Conservation (phyloP, 2,797 vertebrate species). For the Tenualosa ilisha region DNA sequence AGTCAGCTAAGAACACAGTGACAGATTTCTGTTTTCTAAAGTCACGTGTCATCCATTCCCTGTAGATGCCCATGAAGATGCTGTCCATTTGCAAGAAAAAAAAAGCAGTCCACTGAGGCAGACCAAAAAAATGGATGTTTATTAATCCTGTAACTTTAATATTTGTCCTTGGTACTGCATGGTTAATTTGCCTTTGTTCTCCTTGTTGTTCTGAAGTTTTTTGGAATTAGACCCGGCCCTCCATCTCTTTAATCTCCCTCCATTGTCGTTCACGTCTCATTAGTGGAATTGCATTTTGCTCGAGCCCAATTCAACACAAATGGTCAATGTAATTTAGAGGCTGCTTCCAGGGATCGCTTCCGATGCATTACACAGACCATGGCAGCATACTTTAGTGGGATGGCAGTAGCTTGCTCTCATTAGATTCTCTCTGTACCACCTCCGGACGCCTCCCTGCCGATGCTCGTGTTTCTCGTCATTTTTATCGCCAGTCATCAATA, state of each 20-base stretch:
- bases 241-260: neutral
- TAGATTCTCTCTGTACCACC: neutral
- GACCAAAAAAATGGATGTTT: neutral
- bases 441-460: neutral
- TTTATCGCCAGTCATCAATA: neutral
- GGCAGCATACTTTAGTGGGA: neutral
- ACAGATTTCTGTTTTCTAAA: neutral
- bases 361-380: neutral
- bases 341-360: neutral
- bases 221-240: neutral
- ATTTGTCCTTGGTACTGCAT: neutral
- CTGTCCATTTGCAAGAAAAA: neutral
- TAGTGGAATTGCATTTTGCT: constrained; percentile 10
- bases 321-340: constrained; percentile 13
- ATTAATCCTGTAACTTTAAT: neutral
- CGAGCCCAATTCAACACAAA: neutral
- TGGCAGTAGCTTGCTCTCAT: neutral
- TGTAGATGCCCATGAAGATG: no score
- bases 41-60: neutral
- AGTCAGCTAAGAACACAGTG: neutral
- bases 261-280: constrained; percentile 21
- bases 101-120: neutral
- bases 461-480: neutral
- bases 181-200: constrained; percentile 20
- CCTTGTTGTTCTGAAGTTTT: neutral